Evolutionary conservation across 2,888 invertebrate genomes (phyloP).

Genomic region (Nineta flava): DNA sequence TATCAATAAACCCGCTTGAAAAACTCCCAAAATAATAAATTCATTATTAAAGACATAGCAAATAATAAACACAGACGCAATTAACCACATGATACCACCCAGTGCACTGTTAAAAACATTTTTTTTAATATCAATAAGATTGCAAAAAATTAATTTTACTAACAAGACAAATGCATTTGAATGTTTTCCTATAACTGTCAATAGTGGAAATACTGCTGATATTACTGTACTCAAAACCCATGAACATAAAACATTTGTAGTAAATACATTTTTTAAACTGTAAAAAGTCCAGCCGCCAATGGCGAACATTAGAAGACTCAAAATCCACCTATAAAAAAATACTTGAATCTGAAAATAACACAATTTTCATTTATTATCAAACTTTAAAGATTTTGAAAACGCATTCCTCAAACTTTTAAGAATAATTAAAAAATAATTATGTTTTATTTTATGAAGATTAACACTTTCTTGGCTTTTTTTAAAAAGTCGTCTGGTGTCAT

Average conservation of each 20-base stretch:
- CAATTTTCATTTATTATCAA: constrained; percentile 5
- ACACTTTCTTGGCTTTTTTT: too few species aligned
- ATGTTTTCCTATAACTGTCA: constrained; percentile 51
- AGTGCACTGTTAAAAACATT: too few species aligned
- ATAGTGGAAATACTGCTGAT: constrained; percentile 58
- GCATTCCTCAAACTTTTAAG: too few species aligned
- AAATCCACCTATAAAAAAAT: constrained; percentile 44
- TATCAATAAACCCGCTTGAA: not conserved
- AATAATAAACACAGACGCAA: too few species aligned
- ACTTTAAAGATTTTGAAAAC: too few species aligned
- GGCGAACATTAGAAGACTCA: constrained; percentile 41
- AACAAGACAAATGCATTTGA: constrained; percentile 15
- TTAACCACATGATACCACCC: too few species aligned
- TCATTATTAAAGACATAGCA: too few species aligned
- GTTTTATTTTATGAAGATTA: too few species aligned
- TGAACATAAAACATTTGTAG: constrained; percentile 20
- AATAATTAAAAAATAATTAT: too few species aligned
- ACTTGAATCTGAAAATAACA: constrained; percentile 33
- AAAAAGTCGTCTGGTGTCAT: too few species aligned
- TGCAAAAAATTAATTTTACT: not conserved
- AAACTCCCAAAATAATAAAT: too few species aligned
- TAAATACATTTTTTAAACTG: constrained; percentile 1
- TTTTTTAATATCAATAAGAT: too few species aligned
- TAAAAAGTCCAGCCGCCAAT: constrained; percentile 38
- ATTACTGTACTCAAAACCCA: constrained; percentile 33